These are phyloP conservation scores for Anagrus nilaparvatae DNA, from an alignment of 1,140 invertebrate genomes.

Conservation along the genomic window DNA sequence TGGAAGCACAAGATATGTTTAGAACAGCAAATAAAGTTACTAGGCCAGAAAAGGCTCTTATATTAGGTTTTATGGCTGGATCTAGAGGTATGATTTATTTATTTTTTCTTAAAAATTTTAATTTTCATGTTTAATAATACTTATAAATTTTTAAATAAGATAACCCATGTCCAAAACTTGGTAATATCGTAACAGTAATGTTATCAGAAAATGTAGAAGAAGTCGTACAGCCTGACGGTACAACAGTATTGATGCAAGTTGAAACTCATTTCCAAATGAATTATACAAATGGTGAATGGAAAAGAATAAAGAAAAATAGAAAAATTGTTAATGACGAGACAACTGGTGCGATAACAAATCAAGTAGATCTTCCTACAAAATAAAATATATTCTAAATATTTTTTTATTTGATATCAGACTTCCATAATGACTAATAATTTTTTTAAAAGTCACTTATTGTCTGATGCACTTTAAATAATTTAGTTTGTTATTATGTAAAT, in stretches of 20 bases:
- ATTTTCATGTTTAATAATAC: background rate
- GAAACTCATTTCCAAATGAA: constrained; percentile 97
- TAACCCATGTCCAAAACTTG: constrained; percentile 88
- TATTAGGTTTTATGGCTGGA: constrained; percentile 96
- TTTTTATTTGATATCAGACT: background rate
- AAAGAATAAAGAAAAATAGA: constrained; percentile 75
- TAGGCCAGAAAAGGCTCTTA: constrained; percentile 90
- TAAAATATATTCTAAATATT: background rate
- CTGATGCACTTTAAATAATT: too few species aligned
- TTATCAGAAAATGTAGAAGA: constrained; percentile 80
- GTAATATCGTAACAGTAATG: constrained; percentile 87
- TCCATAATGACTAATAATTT: too few species aligned
- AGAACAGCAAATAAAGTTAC: constrained; percentile 90
- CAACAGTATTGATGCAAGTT: constrained; percentile 63
- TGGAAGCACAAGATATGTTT: constrained; percentile 97
- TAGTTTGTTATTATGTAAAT: too few species aligned
- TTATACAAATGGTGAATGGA: constrained; percentile 90
- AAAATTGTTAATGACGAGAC: constrained; percentile 48
- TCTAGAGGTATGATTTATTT: constrained; percentile 58
- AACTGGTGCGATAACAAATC: constrained; percentile 19
- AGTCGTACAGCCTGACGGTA: constrained; percentile 63
- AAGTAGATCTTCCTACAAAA: constrained; percentile 7
- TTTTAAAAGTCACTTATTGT: too few species aligned
- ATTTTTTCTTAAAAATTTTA: constrained; percentile 4
- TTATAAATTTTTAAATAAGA: constrained; percentile 51